Percentiles rank a stretch among this genome's conserved stretches.
phyloP scores from a whole-genome alignment of 1,140 invertebrate genomes.

The Leptinotarsa undecemlineata region DNA sequence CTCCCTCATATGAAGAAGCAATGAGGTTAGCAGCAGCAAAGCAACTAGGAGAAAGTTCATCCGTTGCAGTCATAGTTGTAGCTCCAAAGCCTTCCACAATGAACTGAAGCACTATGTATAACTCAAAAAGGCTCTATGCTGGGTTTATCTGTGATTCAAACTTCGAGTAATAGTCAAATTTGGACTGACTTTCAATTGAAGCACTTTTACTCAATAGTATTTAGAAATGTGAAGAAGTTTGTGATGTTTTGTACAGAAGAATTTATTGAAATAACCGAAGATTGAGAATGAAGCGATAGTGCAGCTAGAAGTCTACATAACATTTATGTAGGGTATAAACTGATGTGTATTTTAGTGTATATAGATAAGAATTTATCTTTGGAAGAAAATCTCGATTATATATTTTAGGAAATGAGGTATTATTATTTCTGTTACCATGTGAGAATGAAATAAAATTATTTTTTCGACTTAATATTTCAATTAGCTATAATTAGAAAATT shows the following conservation, averaged over 20 bases:
- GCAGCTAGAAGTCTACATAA: constrained; percentile 1
- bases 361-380: background rate
- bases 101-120: background rate
- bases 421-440: too few relatives aligned
- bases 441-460: too few relatives aligned
- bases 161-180: background rate
- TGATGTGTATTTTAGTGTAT: background rate
- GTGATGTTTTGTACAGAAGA: background rate
- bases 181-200: background rate
- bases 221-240: background rate
- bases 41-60: background rate
- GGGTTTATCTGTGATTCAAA: background rate
- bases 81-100: constrained; percentile 2
- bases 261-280: background rate
- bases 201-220: background rate
- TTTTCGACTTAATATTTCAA: too few relatives aligned
- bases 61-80: constrained; percentile 9
- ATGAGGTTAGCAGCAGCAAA: constrained; percentile 24
- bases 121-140: background rate
- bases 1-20: constrained; percentile 33
- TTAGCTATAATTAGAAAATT: too few relatives aligned
- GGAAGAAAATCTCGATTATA: background rate
- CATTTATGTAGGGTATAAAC: background rate
- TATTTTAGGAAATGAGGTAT: background rate
- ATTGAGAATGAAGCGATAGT: background rate